Base-by-base conservation (phyloP, 2,888 invertebrate genomes). In the Ceramica pisi region DNA sequence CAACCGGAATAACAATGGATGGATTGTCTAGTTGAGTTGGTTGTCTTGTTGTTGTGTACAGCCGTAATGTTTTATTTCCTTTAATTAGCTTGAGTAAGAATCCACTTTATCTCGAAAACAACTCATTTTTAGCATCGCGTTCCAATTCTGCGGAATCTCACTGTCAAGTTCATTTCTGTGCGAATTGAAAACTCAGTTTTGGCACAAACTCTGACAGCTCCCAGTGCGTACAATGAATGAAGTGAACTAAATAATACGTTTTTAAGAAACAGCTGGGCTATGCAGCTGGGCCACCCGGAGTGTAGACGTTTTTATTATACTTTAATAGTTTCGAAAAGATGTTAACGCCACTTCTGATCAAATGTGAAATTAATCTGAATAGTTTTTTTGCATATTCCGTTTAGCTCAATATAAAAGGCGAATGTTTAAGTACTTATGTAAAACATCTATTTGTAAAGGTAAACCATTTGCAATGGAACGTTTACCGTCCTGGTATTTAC, bases 131-230 rank as follows among this genome's bases (percentile, higher is more conserved):
- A n/a, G 44, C 35, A 14, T 38, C 62, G 8, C 35, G 16, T 0
- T 31, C 12, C 5, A 46, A 48, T 74, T 75, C 55, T 56, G 26
- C 16, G 35, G 2, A 72, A 50, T 56, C 0, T 65, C 75, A 66
- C 16, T 75, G 66, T 50, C 67, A 75, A 75, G 75, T 66, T 75
- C n/a, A 48, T 7, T 74, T 74, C 12, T 12, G 14, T 1, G 26
- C 19, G 12, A 57, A 75, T 19, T 67, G 44, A 46, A 57, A 72
- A 50, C 67, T 57, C 26, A 26, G 16, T 66, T 50, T 75, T 72
- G 72, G 72, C 75, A 72, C 75, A 38, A 23, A 19, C 14, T 23
- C 26, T 16, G 46, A 55, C 63, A 46, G 21, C 23, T 35, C 44
- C 0, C 41, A 35, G 19, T 14, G 26, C 3, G 26, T 10, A 26